Evolutionary conservation across 2,888 invertebrate species (phyloP), one percentile per base, ranked within the genome.

Genomic region (Lomographa bimaculata): DNA sequence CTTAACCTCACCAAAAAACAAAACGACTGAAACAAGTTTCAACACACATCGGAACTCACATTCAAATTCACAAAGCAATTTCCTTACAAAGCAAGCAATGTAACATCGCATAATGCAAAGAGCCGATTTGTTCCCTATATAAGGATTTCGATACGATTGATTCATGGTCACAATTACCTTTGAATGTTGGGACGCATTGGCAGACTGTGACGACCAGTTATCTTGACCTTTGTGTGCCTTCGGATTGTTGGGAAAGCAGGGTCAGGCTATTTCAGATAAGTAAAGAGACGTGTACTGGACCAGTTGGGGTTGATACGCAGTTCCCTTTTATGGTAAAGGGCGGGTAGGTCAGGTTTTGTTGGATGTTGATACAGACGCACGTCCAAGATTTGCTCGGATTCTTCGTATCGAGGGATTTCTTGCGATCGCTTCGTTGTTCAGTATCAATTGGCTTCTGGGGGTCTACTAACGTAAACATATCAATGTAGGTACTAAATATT

Each of bases 131-230:
- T 53, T 50, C 50, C 51, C 63, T 55, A 64, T 65, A 60, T 60
- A 68, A 64, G 67, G 71, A 76, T 78, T 66, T 67, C 67, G 64
- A 69, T 78, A 75, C 63, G 84, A 83, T 84, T 86, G 86, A 87
- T 85, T 81, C 82, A 86, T 82, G 78, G 69, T 76, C 76, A 75
- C 84, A 83, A 85, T 86, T 84, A 86, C 81, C 81, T 84, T 71
- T 66, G 68, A 70, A 77, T 78, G 75, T 76, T 68, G 66, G 69
- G 67, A 70, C 67, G 68, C 64, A 64, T 68, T 68, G 61, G 49
- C 58, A 55, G 63, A 54, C 46, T 57, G 52, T 59, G 57, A 57
- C 48, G 60, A 7, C 78, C 67, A 63, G 29, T 38, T 51, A 57
- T 20, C 25, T 43, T 52, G 73, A 64, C 44, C 67, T 51, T 10